phyloP scores from a whole-genome alignment of 2,797 vertebrate genomes.

The Argentina silus region DNA sequence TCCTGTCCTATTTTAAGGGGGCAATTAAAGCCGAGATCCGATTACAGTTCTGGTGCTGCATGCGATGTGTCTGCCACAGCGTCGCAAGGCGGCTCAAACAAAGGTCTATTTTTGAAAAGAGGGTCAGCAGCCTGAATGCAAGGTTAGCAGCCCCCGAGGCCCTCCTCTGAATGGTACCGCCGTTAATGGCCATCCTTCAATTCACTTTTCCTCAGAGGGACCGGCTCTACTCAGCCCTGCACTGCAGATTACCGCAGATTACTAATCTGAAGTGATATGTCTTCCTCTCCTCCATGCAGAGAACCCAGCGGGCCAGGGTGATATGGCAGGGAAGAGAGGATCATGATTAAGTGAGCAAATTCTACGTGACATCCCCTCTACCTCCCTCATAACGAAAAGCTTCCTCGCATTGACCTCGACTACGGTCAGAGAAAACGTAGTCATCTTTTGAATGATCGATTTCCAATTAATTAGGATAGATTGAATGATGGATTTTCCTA shows the following conservation, averaged over 20 bases:
- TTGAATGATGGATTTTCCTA: too few relatives aligned
- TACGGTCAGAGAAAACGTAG: neutral
- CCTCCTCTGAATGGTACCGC: conserved; percentile 36
- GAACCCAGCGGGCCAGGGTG: neutral
- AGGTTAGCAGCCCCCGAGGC: conserved; percentile 59
- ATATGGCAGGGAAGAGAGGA: conserved; percentile 5
- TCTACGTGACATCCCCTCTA: neutral
- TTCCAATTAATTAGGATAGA: too few relatives aligned
- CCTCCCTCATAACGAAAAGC: neutral
- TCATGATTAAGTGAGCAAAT: conserved; percentile 17
- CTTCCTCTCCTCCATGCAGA: conserved; percentile 55
- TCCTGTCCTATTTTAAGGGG: conserved; percentile 24
- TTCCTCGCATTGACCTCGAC: neutral
- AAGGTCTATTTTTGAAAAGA: conserved; percentile 73
- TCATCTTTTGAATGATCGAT: too few relatives aligned
- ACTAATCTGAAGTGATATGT: conserved; percentile 53
- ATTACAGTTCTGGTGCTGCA: conserved; percentile 22
- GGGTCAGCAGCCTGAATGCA: conserved; percentile 61
- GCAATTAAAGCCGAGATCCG: conserved; percentile 40
- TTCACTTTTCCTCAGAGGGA: conserved; percentile 52
- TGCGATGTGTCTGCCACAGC: conserved; percentile 37
- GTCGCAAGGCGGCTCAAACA: conserved; percentile 53
- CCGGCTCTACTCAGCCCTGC: conserved; percentile 41
- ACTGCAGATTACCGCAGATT: conserved; percentile 69
- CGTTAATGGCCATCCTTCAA: conserved; percentile 66